Evolutionary conservation across 2,888 invertebrate species (phyloP), one percentile per base, ranked within the genome.

Genomic region (Therioaphis trifolii): DNA sequence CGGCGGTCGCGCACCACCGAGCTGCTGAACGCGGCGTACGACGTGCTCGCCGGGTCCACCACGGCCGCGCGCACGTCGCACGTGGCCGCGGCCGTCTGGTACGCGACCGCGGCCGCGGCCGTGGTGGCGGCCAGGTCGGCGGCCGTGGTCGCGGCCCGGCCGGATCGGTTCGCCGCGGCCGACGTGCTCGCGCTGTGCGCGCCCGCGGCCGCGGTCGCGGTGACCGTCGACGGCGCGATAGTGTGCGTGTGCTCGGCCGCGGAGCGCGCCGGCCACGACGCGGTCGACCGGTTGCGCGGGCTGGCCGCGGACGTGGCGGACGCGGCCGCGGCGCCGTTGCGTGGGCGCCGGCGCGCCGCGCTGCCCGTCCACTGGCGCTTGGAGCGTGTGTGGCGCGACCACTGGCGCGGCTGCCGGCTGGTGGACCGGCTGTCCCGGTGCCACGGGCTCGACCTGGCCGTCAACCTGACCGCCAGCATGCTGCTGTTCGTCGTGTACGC

Each of bases 361-460:
- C 29, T 1, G 21, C 49, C 49, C 0, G 0, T 61, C 11, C 76
- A 49, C 29, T 49, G 63, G 76, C 68, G 21, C 7, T 71, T 79
- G 29, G 55, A 79, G n/a, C 4, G 14, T 0, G 68, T 29, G 43
- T 79, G 79, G 79, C 68, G 69, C n/a, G 69, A 69, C 15, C 35
- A 79, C 43, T 71, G 79, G 79, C 69, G 27, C 12, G 14, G 55
- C 21, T 79, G 79, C 43, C 71, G 43, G 43, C 27, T 79, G 58
- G 58, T 79, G 14, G 69, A 58, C 29, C 4, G 40, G 15, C 55
- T 69, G 58, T 79, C 79, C 43, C 1, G 5, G 21, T 79, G 79
- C 27, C 71, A 71, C 58, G 79, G 79, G 7, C 69, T 79, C 9
- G 79, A 79, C 21, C 27, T 79, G 43, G 68, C 69, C 12, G 18